Base-by-base conservation (phyloP, 1,140 invertebrate species). In the Drosophila sp. region DNA sequence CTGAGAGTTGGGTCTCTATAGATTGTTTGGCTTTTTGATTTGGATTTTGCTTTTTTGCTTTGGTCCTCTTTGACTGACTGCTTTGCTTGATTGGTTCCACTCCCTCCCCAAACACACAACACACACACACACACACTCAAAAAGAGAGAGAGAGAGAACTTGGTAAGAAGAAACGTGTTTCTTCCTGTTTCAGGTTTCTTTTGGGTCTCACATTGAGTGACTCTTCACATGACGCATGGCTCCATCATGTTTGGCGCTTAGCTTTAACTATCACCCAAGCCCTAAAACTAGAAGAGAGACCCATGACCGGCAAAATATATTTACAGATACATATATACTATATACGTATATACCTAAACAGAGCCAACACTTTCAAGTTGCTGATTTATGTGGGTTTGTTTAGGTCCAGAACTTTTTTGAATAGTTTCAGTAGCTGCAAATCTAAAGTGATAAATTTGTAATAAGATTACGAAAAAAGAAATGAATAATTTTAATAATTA, bases 51-150 rank as follows among this genome's bases (percentile, higher is more conserved):
- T 80, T 59, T 53, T 38, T 34, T 80, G 53, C 75, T 72, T 73
- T 66, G 69, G 70, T 78, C 58, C 65, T 74, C 78, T 70, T 69
- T 78, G n/a, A n/a, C n/a, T 41, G 53, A n/a, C 64, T 63, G 70
- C 34, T 18, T 67, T 78, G 82, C 58, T 84, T 78, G 78, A 81
- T 84, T 84, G 78, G 74, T 81, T 86, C 78, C 82, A 81, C 76
- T 83, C 59, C 70, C 61, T 66, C 25, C 43, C 32, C 43, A 59
- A 48, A 72, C 29, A 67, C 11, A 32, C 38, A 59, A 32, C 38
- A 59, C 29, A 59, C 29, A 48, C 14, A 57, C 11, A 32, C 7
- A 43, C 21, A 65, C 34, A 48, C 14, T 21, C 14, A 46, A 13
- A 29, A n/a, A n/a, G 13, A 18, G 9, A 16, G 14, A 36, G 4